Percentiles rank a stretch among this genome's conserved stretches.
These are phyloP conservation scores for Drosophila erecta DNA, from an alignment of 1,140 invertebrate genomes.

Conservation along the genomic window DNA sequence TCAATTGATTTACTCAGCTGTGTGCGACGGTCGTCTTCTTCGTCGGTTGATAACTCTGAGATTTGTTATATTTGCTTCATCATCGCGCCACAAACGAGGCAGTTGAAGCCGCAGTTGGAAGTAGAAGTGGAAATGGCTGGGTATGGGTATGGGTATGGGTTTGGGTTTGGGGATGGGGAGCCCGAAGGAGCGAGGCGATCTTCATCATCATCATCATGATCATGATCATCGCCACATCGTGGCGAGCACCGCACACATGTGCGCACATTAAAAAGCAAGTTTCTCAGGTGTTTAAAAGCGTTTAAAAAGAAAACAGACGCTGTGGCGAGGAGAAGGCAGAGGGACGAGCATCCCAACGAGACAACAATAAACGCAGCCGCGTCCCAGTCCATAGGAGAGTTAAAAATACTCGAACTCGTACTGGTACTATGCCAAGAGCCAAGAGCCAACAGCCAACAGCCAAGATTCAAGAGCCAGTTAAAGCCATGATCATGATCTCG, in stretches of 20 bases:
- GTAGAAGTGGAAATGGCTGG: no score
- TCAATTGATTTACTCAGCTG: constrained; percentile 83
- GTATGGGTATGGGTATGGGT: not conserved
- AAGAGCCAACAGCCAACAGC: constrained; percentile 80
- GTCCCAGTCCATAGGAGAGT: constrained; percentile 47
- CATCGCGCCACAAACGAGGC: constrained; percentile 77
- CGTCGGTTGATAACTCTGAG: constrained; percentile 75
- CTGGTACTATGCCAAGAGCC: constrained; percentile 31
- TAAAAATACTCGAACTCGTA: constrained; percentile 72
- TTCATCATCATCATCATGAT: constrained; percentile 31
- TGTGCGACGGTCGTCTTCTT: constrained; percentile 51
- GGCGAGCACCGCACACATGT: constrained; percentile 56
- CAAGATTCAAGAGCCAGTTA: constrained; percentile 76
- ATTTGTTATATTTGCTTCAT: constrained; percentile 83
- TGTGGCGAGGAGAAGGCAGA: constrained; percentile 11
- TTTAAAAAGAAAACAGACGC: constrained; percentile 82
- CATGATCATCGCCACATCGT: constrained; percentile 22
- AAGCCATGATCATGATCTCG: constrained; percentile 83
- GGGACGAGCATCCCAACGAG: constrained; percentile 50
- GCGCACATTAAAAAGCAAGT: constrained; percentile 83
- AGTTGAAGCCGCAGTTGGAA: constrained; percentile 27
- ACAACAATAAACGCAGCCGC: constrained; percentile 76
- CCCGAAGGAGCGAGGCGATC: constrained; percentile 24
- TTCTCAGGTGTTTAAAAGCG: constrained; percentile 83
- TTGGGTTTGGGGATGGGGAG: constrained; percentile 1